Evolutionary conservation across 2,797 vertebrate species (phyloP), one percentile per base, ranked within the genome.

Genomic region (Sebastes itinus): DNA sequence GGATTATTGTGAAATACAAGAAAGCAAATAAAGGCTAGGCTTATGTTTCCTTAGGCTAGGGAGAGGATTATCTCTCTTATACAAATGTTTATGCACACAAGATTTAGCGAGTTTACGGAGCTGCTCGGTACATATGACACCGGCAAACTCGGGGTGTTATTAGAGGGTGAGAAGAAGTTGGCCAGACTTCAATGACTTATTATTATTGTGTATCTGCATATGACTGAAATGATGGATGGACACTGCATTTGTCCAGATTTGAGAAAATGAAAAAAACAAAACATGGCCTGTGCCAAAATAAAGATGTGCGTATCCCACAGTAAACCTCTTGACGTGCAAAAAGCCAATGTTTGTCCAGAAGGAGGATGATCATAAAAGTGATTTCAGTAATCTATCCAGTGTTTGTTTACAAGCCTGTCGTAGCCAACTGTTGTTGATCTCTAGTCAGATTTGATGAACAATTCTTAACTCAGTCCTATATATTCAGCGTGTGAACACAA

Each of bases 321-420:
- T 58, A 27, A 68, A 73, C 23, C 12, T 68, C 61, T 33, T 38
- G 22, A 60, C 7, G 11, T 27, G 18, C 33, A 49, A 65, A 77
- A 68, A 33, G 46, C 13, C 67, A 62, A 18, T 73, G 70, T 86
- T 84, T 79, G 61, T 72, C 60, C 69, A 83, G 80, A 67, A 72
- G 75, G 62, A 79, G 32, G 42, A 69, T 32, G 55, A 81, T 81
- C 54, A 75, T 35, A 64, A 75, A 73, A 46, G 56, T 73, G 46
- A 81, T 72, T 68, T 67, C 54, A 22, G 33, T 85, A 83, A 87
- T 90, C 71, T 54, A 60, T 55, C 25, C 7, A 5, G 4, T 82
- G 65, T 82, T 88, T 85, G 78, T 71, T 72, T 82, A 88, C 81
- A 82, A 83, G 28, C 30, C 62, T 61, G 7, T 42, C 46, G 25